These are phyloP conservation scores for Puntigrus tetrazona DNA, from an alignment of 2,113 vertebrate genomes.

Conservation along the genomic window DNA sequence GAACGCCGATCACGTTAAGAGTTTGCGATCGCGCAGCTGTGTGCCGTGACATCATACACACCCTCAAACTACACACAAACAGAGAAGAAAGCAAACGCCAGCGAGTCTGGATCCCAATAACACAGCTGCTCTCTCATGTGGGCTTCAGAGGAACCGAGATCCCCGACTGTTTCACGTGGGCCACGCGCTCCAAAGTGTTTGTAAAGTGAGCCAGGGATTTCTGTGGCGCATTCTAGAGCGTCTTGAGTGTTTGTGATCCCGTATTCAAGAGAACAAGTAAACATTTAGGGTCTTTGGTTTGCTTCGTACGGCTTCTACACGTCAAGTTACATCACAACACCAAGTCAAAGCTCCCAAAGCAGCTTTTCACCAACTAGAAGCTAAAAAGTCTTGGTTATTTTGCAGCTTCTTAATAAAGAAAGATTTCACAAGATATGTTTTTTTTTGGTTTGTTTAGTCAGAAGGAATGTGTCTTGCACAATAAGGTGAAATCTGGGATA, in stretches of 20 bases:
- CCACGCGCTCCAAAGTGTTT: neutral
- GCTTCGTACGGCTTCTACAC: neutral
- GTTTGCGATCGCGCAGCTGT: neutral
- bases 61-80: conserved; percentile 8
- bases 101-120: conserved; percentile 24
- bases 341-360: neutral
- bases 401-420: neutral
- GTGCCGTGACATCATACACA: neutral
- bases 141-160: conserved; percentile 12
- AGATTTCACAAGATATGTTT: neutral
- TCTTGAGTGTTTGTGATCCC: neutral
- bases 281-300: neutral
- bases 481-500: neutral
- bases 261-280: neutral
- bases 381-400: neutral
- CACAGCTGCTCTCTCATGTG: conserved; percentile 46
- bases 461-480: neutral
- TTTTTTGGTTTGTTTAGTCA: neutral
- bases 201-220: neutral
- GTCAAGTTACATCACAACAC: too few relatives aligned
- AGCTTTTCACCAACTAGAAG: neutral
- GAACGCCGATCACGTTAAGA: neutral
- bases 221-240: neutral
- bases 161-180: neutral
- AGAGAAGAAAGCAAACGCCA: neutral